Evolutionary conservation across 1,140 invertebrate genomes (phyloP).

Genomic region (roundworm (Caenorhabditis elegans)): WBcel235 BX284604.4:12775001-12775500

Average conservation of each 20-base stretch:
- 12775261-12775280: no score
- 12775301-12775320: no score
- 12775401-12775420: neutral
- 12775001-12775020: no score
- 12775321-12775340: no score
- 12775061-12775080: neutral
- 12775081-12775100: conserved; percentile 23
- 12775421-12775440: neutral
- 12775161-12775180: conserved; percentile 11
- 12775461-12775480: neutral
- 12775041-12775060: neutral
- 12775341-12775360: no score
- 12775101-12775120: conserved; percentile 9
- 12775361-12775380: no score
- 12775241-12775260: no score
- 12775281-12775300: no score
- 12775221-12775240: no score
- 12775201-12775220: no score
- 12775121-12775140: neutral
- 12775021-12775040: no score
- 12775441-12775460: neutral
- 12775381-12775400: neutral
- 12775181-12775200: no score
- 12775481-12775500: neutral
- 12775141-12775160: neutral